Percentiles rank a stretch among this genome's conserved stretches.
These are phyloP conservation scores for Stichodactyla helianthus DNA, from an alignment of 64 coral and sea anemone genomes.

Conservation along the genomic window DNA sequence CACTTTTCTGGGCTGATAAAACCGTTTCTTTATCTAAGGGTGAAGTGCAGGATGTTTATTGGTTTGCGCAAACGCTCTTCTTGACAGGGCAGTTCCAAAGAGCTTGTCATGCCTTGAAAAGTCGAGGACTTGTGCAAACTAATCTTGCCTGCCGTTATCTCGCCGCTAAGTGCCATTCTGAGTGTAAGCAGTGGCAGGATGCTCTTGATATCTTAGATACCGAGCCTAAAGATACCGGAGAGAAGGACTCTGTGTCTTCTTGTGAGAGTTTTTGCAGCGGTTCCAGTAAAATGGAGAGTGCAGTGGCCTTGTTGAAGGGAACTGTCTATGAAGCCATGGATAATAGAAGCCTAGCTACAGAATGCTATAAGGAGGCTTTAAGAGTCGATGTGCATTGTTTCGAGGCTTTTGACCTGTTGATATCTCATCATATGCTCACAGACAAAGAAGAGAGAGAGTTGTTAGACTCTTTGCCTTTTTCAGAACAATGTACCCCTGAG, in stretches of 20 bases:
- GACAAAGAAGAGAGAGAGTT: slow-evolving; percentile 81
- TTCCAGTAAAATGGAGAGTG: slow-evolving; percentile 79
- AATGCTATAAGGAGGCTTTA: slow-evolving; percentile 93
- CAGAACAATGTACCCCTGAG: slow-evolving; percentile 83
- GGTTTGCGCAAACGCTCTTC: slow-evolving; percentile 93
- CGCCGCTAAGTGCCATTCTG: slow-evolving; percentile 89
- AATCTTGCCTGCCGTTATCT: slow-evolving; percentile 84
- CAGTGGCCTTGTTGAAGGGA: slow-evolving; percentile 72
- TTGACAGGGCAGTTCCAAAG: slow-evolving; percentile 81
- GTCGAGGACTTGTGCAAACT: slow-evolving; percentile 66
- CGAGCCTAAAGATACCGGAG: slow-evolving; percentile 66
- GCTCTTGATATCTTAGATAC: slow-evolving; percentile 80
- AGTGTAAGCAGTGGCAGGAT: slow-evolving; percentile 93
- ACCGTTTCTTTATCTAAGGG: slow-evolving; percentile 88
- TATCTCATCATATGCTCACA: slow-evolving; percentile 94
- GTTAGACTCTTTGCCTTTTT: slow-evolving; percentile 70
- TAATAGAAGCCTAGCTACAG: slow-evolving; percentile 77
- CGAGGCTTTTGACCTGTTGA: slow-evolving; percentile 95
- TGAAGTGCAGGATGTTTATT: slow-evolving; percentile 95
- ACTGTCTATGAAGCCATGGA: slow-evolving; percentile 89
- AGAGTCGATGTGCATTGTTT: slow-evolving; percentile 94
- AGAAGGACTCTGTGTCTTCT: slow-evolving; percentile 52
- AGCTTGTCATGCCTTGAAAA: slow-evolving; percentile 68
- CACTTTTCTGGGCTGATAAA: slow-evolving; percentile 98
- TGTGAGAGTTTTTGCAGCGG: slow-evolving; percentile 39